Evolutionary conservation across 2,797 vertebrate genomes (phyloP).

Genomic region (Arrhamphus sclerolepis): DNA sequence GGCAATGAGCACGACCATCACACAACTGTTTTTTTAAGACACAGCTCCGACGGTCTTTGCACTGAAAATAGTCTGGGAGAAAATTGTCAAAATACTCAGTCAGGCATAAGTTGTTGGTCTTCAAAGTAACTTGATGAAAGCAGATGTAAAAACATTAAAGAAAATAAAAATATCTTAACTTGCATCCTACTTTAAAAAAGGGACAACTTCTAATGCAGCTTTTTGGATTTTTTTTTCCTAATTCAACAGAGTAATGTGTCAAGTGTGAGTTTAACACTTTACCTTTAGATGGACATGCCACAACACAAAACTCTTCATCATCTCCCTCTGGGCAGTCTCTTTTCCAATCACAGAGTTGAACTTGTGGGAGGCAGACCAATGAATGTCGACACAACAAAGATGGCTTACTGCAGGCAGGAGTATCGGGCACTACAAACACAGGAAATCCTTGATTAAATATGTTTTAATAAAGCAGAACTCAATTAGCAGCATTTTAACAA

Average conservation of each 20-base stretch:
- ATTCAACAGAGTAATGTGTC: no score
- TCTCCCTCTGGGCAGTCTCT: slow-evolving; percentile 85
- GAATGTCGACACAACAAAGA: slow-evolving; percentile 77
- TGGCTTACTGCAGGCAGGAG: slow-evolving; percentile 64
- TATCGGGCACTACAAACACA: slow-evolving; percentile 26
- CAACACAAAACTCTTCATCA: slow-evolving; percentile 81
- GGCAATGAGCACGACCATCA: slow-evolving; percentile 74
- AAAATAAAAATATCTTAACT: no score
- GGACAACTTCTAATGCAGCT: slow-evolving; percentile 61
- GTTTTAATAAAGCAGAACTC: no score
- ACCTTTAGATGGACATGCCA: slow-evolving; percentile 81
- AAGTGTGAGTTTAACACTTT: neutral
- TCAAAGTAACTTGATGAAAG: no score
- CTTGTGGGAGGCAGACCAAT: slow-evolving; percentile 73
- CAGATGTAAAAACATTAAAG: neutral
- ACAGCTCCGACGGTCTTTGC: slow-evolving; percentile 70
- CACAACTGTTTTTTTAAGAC: slow-evolving; percentile 64
- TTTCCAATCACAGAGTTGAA: slow-evolving; percentile 84
- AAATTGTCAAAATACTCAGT: no score
- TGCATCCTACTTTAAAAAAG: neutral
- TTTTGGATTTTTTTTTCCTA: slow-evolving; percentile 26
- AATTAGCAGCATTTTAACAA: no score
- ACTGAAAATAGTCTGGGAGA: slow-evolving; percentile 65
- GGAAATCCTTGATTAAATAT: neutral
- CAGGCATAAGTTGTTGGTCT: no score